Base-by-base conservation (phyloP, 2,888 invertebrate genomes). In the Maniola hyperantus region DNA sequence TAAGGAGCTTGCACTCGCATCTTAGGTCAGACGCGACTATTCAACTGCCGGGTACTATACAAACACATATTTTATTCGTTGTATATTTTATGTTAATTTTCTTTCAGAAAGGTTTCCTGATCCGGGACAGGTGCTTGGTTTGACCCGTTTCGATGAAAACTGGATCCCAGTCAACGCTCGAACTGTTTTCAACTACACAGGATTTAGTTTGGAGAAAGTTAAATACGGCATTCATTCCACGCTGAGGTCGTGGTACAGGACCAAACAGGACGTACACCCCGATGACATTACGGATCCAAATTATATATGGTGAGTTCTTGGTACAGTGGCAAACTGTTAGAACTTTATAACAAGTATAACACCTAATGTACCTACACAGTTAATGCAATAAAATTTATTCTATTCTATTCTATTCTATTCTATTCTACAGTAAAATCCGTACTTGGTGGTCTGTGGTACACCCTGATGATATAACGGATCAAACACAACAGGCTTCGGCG, bases 21-120 rank as follows among this genome's bases (percentile, higher is more conserved):
- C n/a, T n/a, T n/a, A n/a, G n/a, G n/a, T n/a, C n/a, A n/a, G n/a
- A n/a, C n/a, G n/a, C n/a, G n/a, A n/a, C n/a, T n/a, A n/a, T n/a
- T n/a, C n/a, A n/a, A n/a, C n/a, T n/a, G n/a, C n/a, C n/a, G n/a
- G n/a, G n/a, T n/a, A n/a, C n/a, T n/a, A n/a, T n/a, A n/a, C n/a
- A 26, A 26, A 4, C 26, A 26, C 26, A 6, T 6, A 8, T 10
- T 39, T 10, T 39, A 10, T 39, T 39, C 10, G 10, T 39, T 10
- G 36, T 39, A 39, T 10, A 39, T 39, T 39, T 34, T 10, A 2
- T 39, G 2, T 13, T 26, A 4, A 11, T 20, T 15, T 8, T 54
- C 54, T 79, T 75, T 0, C 79, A 89, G 89, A 82, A 70, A 80
- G 42, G 51, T 89, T 88, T 39, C 70, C 79, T 0, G 72, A 83